Evolutionary conservation across 2,797 vertebrate species (phyloP).

Genomic region (Calcarius lapponicus): DNA sequence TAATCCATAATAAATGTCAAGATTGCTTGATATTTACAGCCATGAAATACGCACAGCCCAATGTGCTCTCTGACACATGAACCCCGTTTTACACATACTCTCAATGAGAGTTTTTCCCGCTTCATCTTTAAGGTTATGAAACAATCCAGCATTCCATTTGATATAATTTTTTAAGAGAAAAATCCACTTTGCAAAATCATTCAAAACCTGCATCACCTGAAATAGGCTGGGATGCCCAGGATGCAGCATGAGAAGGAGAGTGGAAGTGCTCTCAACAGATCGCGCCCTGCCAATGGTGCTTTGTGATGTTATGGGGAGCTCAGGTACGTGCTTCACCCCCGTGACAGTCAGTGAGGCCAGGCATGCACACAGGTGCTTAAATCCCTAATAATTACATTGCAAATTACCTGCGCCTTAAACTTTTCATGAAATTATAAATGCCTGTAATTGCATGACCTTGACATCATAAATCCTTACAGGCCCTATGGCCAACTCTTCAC

Average conservation of each 20-base stretch:
- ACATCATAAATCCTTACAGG: not conserved
- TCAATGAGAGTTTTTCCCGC: not conserved
- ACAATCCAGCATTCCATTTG: not conserved
- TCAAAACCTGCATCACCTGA: not conserved
- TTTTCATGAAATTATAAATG: not conserved
- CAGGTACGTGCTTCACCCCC: accelerated
- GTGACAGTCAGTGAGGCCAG: not conserved
- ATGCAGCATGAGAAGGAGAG: not conserved
- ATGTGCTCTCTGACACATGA: not conserved
- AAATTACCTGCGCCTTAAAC: not conserved
- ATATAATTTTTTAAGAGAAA: not conserved
- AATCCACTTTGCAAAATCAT: not conserved
- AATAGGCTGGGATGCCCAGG: not conserved
- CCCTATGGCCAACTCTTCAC: not conserved
- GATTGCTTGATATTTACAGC: not conserved
- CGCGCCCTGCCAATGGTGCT: accelerated
- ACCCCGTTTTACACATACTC: not conserved
- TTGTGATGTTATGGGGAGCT: not conserved
- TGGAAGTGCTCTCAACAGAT: not conserved
- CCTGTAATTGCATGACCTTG: not conserved
- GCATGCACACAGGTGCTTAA: not conserved
- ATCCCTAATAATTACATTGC: not conserved
- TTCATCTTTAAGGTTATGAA: not conserved
- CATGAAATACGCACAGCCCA: not conserved
- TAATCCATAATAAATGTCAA: not conserved